A percentile compares a stretch with the other conserved stretches of the same genome.
Conservation (phyloP, 2,888 invertebrate species). For the Nomada fabriciana region DNA sequence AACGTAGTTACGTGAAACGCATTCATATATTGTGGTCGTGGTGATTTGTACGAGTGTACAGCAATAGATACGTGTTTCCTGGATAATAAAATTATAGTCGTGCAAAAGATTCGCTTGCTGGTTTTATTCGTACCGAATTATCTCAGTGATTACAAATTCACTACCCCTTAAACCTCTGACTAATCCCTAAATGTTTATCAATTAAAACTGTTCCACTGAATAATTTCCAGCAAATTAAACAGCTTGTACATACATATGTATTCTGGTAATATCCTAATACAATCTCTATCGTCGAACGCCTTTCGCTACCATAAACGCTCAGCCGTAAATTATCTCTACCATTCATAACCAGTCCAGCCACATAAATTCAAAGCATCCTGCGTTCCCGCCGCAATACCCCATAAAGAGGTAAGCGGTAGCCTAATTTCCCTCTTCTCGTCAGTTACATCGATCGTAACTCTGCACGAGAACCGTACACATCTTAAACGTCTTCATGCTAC, state of each 20-base stretch:
- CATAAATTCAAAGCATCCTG: conserved; percentile 6
- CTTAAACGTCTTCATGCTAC: background rate
- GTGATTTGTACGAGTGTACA: conserved; percentile 27
- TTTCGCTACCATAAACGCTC: background rate
- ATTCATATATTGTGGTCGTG: conserved; percentile 28
- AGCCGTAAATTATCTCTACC: background rate
- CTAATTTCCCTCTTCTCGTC: background rate
- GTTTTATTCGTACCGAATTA: no score
- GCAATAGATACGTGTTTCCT: background rate
- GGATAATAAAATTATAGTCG: conserved; percentile 13
- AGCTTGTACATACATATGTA: background rate
- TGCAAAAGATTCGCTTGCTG: background rate
- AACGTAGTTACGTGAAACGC: background rate
- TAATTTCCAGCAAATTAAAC: background rate
- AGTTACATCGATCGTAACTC: background rate
- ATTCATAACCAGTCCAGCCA: background rate
- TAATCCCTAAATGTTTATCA: background rate
- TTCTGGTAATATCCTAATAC: background rate
- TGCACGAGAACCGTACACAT: conserved; percentile 5
- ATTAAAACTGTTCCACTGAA: background rate
- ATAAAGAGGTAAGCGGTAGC: conserved; percentile 2
- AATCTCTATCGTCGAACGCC: background rate
- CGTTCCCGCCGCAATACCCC: background rate
- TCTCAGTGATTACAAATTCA: no score
- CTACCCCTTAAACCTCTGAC: no score